phyloP scores from a whole-genome alignment of 1,140 invertebrate genomes.

The Arctopsyche grandis region DNA sequence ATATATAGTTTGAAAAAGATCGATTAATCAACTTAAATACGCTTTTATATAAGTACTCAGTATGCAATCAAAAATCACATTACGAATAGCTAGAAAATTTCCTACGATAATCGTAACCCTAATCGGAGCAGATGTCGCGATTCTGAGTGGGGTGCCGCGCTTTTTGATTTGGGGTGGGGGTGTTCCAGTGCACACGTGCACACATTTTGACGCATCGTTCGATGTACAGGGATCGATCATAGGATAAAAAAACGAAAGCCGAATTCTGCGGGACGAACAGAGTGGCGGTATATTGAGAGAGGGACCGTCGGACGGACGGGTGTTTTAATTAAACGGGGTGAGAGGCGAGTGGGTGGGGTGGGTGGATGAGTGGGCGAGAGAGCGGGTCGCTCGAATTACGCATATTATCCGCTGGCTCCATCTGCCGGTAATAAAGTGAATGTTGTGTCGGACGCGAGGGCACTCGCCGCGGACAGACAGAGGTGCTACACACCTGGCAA shows the following conservation, averaged over 20 bases:
- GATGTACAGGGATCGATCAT: neutral
- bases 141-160: neutral
- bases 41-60: no score
- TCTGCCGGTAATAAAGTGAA: conserved; percentile 55
- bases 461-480: conserved; percentile 31
- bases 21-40: no score
- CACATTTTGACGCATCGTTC: neutral
- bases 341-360: neutral
- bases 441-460: conserved; percentile 52
- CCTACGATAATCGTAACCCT: neutral
- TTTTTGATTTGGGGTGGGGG: neutral
- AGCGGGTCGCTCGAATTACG: conserved; percentile 51
- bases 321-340: conserved; percentile 31
- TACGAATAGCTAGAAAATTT: neutral
- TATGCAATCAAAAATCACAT: no score
- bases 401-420: conserved; percentile 53
- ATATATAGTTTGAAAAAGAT: no score
- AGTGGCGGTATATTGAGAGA: neutral
- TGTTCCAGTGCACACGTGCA: neutral
- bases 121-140: neutral
- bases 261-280: neutral
- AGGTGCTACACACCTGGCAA: neutral
- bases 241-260: neutral
- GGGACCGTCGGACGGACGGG: neutral
- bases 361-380: conserved; percentile 17